Conservation (phyloP, 2,113 vertebrate species). For the Saccopteryx leptura region DNA sequence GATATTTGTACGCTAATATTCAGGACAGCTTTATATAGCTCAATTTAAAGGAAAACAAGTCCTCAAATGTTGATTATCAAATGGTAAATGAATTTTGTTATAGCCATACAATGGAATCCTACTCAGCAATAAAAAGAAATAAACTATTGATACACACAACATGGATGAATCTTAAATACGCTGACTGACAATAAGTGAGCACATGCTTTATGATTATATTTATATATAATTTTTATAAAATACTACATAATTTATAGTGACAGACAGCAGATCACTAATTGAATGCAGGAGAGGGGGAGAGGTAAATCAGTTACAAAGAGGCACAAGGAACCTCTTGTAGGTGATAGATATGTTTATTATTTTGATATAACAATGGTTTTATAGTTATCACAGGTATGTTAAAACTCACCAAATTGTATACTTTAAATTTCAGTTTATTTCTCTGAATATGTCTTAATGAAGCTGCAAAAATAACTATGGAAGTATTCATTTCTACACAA, state of each 20-base stretch:
- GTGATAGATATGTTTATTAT: conserved; percentile 55
- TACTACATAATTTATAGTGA: conserved; percentile 64
- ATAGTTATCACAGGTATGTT: conserved; percentile 27
- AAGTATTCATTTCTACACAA: conserved; percentile 23
- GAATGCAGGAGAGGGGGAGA: background rate
- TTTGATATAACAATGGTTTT: conserved; percentile 47
- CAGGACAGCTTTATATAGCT: conserved; percentile 24
- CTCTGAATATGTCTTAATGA: conserved; percentile 29
- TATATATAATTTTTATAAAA: conserved; percentile 59
- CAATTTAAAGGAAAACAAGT: background rate
- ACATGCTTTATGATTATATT: background rate
- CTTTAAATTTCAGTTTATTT: conserved; percentile 64
- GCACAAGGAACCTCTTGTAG: background rate
- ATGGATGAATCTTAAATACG: conserved; percentile 30
- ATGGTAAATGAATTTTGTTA: background rate
- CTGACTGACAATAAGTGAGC: conserved; percentile 11
- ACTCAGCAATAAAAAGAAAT: background rate
- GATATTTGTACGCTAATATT: conserved; percentile 14
- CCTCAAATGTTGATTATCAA: background rate
- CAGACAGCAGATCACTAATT: conserved; percentile 67
- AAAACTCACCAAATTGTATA: conserved; percentile 61
- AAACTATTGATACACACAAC: conserved; percentile 11
- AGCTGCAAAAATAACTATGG: conserved; percentile 39
- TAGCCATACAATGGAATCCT: background rate
- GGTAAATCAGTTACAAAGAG: conserved; percentile 26